Evolutionary conservation across 2,888 invertebrate species (phyloP).

Genomic region (Diploptera punctata): DNA sequence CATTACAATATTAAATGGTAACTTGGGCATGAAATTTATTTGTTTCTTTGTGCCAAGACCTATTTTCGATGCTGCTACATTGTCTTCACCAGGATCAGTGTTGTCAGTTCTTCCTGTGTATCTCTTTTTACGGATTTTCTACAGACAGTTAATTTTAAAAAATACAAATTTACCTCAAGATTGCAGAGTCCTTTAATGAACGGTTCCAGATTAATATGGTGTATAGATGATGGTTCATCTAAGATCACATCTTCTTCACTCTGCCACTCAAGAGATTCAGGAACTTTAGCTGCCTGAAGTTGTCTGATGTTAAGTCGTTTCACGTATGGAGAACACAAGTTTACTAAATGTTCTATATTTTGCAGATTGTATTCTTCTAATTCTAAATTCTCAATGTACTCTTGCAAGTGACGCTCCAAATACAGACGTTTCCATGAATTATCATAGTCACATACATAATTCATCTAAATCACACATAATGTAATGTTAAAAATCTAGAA

Average conservation of each 20-base stretch:
- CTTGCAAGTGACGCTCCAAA: constrained; percentile 53
- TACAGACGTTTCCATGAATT: constrained; percentile 56
- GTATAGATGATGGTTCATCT: background rate
- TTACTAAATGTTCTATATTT: constrained; percentile 54
- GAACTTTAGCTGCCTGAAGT: constrained; percentile 25
- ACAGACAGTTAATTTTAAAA: too few species aligned
- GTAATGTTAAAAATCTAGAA: too few species aligned
- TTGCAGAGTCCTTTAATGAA: background rate
- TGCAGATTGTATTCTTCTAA: constrained; percentile 54
- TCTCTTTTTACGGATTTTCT: too few species aligned
- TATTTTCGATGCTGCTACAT: too few species aligned
- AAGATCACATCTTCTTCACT: background rate
- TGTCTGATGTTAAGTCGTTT: constrained; percentile 60
- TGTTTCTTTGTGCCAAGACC: too few species aligned
- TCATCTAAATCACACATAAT: too few species aligned
- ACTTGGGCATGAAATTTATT: too few species aligned
- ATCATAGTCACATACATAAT: constrained; percentile 37
- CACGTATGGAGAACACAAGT: constrained; percentile 57
- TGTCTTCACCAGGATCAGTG: too few species aligned
- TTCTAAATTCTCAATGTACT: constrained; percentile 51
- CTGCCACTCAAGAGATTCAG: background rate
- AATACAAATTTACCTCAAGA: constrained; percentile 23
- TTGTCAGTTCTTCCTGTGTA: too few species aligned
- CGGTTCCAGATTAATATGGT: background rate
- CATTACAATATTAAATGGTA: too few species aligned